Evolutionary conservation across 2,113 vertebrate species (phyloP).

Genomic region (Mirounga angustirostris): DNA sequence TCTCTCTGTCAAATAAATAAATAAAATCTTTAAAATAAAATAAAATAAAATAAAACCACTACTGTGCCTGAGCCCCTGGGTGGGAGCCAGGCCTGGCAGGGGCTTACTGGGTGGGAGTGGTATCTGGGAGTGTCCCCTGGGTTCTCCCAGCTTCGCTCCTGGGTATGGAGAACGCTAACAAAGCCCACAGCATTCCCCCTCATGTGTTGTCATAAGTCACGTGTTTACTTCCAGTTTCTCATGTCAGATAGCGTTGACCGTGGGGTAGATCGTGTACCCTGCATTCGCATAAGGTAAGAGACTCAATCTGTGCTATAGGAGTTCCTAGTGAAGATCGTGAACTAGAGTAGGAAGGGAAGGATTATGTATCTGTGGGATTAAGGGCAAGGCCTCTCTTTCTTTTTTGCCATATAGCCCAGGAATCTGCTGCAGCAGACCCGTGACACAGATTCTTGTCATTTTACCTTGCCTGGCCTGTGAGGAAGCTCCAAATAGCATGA

Average conservation of each 20-base stretch:
- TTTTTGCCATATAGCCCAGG: neutral
- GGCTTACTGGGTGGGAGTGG: neutral
- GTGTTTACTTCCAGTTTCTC: neutral
- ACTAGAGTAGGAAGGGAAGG: neutral
- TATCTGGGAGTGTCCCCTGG: neutral
- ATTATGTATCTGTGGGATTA: neutral
- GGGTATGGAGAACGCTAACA: neutral
- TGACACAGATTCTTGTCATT: neutral
- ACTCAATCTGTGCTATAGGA: neutral
- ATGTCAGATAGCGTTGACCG: neutral
- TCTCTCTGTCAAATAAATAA: no score
- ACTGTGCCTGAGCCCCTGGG: neutral
- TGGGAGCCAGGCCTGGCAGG: neutral
- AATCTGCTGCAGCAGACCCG: neutral
- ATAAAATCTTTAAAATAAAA: no score
- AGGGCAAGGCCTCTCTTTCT: neutral
- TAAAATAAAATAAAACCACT: neutral
- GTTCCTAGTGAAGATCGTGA: neutral
- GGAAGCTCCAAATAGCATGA: neutral
- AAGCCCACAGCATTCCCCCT: neutral
- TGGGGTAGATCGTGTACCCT: neutral
- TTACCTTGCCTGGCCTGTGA: neutral
- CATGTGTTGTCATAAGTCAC: rapidly evolving
- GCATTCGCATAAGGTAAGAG: neutral
- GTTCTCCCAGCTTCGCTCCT: neutral